Percentiles rank a stretch among this genome's conserved stretches.
Evolutionary conservation across 2,888 invertebrate genomes (phyloP).

Genomic region (Scaptomyza reducta): DNA sequence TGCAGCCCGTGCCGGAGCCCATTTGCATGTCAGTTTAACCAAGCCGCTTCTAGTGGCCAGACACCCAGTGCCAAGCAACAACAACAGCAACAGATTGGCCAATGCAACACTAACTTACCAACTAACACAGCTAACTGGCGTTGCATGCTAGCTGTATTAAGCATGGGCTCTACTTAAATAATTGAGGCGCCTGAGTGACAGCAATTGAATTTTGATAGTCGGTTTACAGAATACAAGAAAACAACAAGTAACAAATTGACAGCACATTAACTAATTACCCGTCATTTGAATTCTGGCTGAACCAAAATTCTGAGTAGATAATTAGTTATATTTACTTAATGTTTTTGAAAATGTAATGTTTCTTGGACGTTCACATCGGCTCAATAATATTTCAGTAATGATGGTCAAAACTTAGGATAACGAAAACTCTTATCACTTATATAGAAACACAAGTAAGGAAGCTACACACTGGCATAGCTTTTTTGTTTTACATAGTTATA

Average conservation of each 20-base stretch:
- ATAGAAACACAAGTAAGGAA: too few relatives aligned
- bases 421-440: too few relatives aligned
- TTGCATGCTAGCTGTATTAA: slow-evolving; percentile 7
- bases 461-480: too few relatives aligned
- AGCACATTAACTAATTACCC: neutral
- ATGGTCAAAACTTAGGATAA: too few relatives aligned
- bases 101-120: slow-evolving; percentile 7
- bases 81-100: slow-evolving; percentile 26
- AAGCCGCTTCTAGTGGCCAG: slow-evolving; percentile 18
- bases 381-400: too few relatives aligned
- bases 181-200: slow-evolving; percentile 21
- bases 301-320: neutral
- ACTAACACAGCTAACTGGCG: slow-evolving; percentile 12
- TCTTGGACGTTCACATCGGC: too few relatives aligned
- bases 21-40: slow-evolving; percentile 36
- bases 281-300: neutral
- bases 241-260: neutral
- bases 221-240: slow-evolving; percentile 10
- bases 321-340: neutral
- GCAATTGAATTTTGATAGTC: slow-evolving; percentile 46
- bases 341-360: neutral
- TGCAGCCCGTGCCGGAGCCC: slow-evolving; percentile 19
- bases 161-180: slow-evolving; percentile 16
- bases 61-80: slow-evolving; percentile 24
- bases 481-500: too few relatives aligned